Conservation (phyloP, 1,140 invertebrate genomes). For the Leptinotarsa texana region DNA sequence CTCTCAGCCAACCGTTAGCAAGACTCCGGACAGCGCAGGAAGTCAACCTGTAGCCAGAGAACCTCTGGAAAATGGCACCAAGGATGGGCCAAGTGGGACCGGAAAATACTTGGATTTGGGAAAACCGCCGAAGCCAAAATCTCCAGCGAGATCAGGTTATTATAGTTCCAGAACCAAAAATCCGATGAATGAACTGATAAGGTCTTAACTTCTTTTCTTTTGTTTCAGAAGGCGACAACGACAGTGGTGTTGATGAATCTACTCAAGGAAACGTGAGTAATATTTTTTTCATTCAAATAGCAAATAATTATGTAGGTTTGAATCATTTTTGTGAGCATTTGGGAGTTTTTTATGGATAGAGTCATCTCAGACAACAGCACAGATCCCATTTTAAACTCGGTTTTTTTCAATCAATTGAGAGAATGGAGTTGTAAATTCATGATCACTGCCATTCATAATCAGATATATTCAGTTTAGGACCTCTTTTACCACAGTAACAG, state of each 20-base stretch:
- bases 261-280: constrained; percentile 74
- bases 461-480: too few species aligned
- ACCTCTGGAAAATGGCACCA: constrained; percentile 21
- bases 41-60: background rate
- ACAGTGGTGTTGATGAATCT: constrained; percentile 76
- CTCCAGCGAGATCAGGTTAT: constrained; percentile 41
- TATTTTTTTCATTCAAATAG: constrained; percentile 1
- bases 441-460: too few species aligned
- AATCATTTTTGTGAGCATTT: too few species aligned
- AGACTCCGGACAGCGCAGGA: background rate
- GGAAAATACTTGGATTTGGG: constrained; percentile 21
- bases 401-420: too few species aligned
- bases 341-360: background rate
- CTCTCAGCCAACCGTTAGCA: constrained; percentile 22
- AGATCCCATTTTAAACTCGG: too few species aligned
- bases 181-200: background rate
- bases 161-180: constrained; percentile 19
- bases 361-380: too few species aligned
- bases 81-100: constrained; percentile 1
- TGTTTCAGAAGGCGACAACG: constrained; percentile 76
- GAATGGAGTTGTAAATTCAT: too few species aligned
- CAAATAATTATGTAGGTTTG: background rate
- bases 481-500: too few species aligned
- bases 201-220: constrained; percentile 35
- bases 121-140: constrained; percentile 30